Evolutionary conservation across 2,888 invertebrate species (phyloP), one percentile per base, ranked within the genome.

Genomic region (Hipparchia semele): DNA sequence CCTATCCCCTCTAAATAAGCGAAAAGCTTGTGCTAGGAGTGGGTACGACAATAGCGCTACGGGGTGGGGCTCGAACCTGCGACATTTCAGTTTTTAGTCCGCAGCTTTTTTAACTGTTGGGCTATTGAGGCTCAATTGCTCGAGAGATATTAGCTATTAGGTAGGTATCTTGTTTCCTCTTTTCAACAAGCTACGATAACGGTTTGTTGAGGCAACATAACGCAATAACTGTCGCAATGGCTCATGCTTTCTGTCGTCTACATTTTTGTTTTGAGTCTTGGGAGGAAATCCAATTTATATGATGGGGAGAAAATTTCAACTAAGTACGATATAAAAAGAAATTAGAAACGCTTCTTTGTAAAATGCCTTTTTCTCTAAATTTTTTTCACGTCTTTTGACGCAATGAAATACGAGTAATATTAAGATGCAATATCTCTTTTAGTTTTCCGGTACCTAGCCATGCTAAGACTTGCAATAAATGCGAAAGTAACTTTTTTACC

Each of bases 191-290:
- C 51, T 33, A 53, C 51, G 65, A 65, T 51, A 51, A 64, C 51
- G 51, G 65, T 46, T 46, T 46, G 13, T 39, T 60, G 59, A 60
- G 23, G 45, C 39, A 65, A 53, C 10, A 33, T 65, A 62, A 65
- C 12, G 53, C 33, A 65, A 65, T 65, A 65, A 65, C 65, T 65
- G 65, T 65, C 53, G 53, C 51, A 53, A 33, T 53, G 23, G 10
- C 65, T 65, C 53, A 65, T 65, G 65, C 53, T 65, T 65, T 65
- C 65, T 65, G 65, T 53, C 65, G 53, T 53, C 65, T 53, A 12
- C 51, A 62, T 13, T 65, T 53, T 65, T 53, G 51, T 65, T 65
- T 53, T 33, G 10, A 51, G 33, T 64, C 61, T 13, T 13, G 49
- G 49, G 5, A 49, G 6, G 49, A 62, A 46, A 51, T 23, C 49